phyloP scores from a whole-genome alignment of 2,888 invertebrate genomes.

The Ernsta delagoae region DNA sequence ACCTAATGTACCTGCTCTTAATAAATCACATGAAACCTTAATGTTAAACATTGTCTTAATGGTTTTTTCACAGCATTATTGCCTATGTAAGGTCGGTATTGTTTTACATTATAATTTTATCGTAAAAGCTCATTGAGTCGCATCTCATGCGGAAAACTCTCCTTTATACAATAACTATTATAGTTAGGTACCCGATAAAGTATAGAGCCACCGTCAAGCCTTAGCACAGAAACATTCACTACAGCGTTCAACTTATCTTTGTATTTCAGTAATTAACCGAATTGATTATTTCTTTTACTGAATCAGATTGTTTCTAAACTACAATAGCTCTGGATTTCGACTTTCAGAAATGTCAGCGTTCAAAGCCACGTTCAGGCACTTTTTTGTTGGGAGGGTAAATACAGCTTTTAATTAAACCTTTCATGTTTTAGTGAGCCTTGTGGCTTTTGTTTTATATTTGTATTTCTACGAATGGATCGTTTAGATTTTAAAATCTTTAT shows the following conservation, averaged over 20 bases:
- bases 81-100: neutral
- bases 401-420: constrained; percentile 3
- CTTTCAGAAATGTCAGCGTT: neutral
- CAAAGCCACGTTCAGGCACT: neutral
- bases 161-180: neutral
- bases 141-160: neutral
- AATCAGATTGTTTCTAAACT: neutral
- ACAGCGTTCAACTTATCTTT: neutral
- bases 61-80: neutral
- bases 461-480: neutral
- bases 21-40: too few relatives aligned
- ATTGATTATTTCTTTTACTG: neutral
- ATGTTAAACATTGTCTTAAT: neutral
- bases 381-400: neutral
- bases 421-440: constrained; percentile 3
- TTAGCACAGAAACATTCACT: neutral
- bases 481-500: neutral
- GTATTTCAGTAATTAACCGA: neutral
- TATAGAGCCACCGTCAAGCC: neutral
- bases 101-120: neutral
- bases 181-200: neutral
- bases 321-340: neutral
- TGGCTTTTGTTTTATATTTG: neutral
- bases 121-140: neutral
- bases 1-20: too few relatives aligned